Evolutionary conservation across 2,797 vertebrate genomes (phyloP).

Genomic region (Melanotaenia pygmaea): DNA sequence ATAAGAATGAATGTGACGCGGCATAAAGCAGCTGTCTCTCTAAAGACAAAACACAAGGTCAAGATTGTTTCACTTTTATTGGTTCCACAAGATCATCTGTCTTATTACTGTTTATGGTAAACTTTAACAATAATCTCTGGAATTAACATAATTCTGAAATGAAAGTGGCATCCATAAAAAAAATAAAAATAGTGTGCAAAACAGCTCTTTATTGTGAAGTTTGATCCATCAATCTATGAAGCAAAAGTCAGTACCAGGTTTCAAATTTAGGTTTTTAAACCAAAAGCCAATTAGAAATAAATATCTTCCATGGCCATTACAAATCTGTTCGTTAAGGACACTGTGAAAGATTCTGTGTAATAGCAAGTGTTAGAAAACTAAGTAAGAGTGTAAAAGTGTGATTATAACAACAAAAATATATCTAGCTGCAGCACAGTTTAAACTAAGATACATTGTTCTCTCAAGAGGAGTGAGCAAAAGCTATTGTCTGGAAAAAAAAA

Average conservation of each 20-base stretch:
- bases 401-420: not conserved
- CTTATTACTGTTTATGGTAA: constrained; percentile 12
- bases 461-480: constrained; percentile 32
- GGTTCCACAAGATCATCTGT: constrained; percentile 21
- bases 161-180: not conserved
- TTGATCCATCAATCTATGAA: not conserved
- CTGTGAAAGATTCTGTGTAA: not conserved
- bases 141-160: not conserved
- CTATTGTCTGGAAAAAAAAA: constrained; percentile 27
- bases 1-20: constrained; percentile 33
- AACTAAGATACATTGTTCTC: constrained; percentile 7
- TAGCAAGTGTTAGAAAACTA: not conserved
- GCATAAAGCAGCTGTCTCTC: constrained; percentile 49
- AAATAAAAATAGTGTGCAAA: not conserved
- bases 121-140: not conserved
- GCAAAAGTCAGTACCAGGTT: not conserved
- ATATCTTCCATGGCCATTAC: not conserved
- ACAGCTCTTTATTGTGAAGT: not conserved
- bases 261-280: not conserved
- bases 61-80: constrained; percentile 32
- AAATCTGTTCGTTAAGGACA: not conserved
- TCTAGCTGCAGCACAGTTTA: constrained; percentile 5
- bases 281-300: not conserved
- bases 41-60: constrained; percentile 21
- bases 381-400: not conserved